Conservation (phyloP, 2,888 invertebrate species). For the Acleris emargana region DNA sequence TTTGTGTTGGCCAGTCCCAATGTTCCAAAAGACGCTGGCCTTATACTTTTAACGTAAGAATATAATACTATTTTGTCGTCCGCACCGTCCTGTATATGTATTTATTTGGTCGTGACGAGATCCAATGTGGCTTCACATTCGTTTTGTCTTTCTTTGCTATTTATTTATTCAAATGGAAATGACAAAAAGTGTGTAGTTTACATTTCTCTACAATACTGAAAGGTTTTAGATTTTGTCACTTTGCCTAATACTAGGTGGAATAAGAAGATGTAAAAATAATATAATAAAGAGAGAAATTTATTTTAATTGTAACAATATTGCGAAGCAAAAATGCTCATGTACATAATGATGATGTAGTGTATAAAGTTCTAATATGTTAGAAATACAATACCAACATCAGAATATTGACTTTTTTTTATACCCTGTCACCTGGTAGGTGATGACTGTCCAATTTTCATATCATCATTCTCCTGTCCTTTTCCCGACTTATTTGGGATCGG, state of each 20-base stretch:
- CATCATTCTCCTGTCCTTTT: too few relatives aligned
- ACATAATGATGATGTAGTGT: conserved; percentile 79
- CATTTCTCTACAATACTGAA: conserved; percentile 35
- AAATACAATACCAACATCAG: conserved; percentile 72
- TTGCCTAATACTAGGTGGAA: conserved; percentile 73
- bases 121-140: conserved; percentile 21
- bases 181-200: conserved; percentile 30
- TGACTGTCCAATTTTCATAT: too few relatives aligned
- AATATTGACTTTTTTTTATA: conserved; percentile 46
- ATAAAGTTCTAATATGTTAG: conserved; percentile 80
- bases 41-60: conserved; percentile 9
- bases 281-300: conserved; percentile 78
- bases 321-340: conserved; percentile 82
- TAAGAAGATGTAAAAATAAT: conserved; percentile 73
- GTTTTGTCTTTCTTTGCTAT: conserved; percentile 22
- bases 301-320: conserved; percentile 80
- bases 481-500: too few relatives aligned
- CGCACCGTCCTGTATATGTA: conserved; percentile 34
- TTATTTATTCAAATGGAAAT: conserved; percentile 24
- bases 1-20: conserved; percentile 30
- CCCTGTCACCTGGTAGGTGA: conserved; percentile 1
- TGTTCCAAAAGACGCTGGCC: conserved; percentile 22
- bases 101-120: conserved; percentile 37
- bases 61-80: conserved; percentile 32
- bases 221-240: conserved; percentile 64